Base-by-base conservation (phyloP, 2,797 vertebrate genomes). In the Pyrocephalus nanus region DNA sequence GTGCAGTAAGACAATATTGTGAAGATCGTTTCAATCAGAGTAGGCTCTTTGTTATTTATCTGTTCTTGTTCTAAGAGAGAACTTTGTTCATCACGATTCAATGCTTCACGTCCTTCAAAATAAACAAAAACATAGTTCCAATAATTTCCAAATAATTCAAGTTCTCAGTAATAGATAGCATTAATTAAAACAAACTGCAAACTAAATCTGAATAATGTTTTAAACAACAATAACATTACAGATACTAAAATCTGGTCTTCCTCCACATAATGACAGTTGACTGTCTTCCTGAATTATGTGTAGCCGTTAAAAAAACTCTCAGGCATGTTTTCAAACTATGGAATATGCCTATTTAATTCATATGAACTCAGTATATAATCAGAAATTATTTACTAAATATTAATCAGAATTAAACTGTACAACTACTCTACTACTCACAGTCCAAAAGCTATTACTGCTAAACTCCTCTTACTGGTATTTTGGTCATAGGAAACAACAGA, bases 1-100 rank as follows among this genome's bases (percentile, higher is more conserved):
- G 96, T 98, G 87, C 99, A 98, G 73, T 97, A 97, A 90, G 97
- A 98, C 70, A 99, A 97, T 51, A 99, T 81, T 53, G 98, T 98
- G 93, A 99, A 99, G 94, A 99, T 94, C 81, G 98, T 96, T 93
- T 98, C 97, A 62, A 88, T 75, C 87, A 98, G 66, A 83, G 66
- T 95, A 43, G 94, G 53, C 36, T 92, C 84, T 81, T 96, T 90
- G 34, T 54, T 94, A 80, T 71, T 77, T 55, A 77, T 88, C 64
- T 80, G 71, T 73, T 97, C 95, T 69, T 80, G 71, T 73, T 97
- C 95, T 66, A 65, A 55, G 27, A 45, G 36, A 75, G 76, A 93
- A 71, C n/a, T 51, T 88, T 86, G 86, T 75, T 96, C 95, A 90
- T 84, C 79, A 92, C 5, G 7, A 92, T 88, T 91, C 25, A 75